Conservation (phyloP, 2,797 vertebrate genomes). For the Psittacula echo region DNA sequence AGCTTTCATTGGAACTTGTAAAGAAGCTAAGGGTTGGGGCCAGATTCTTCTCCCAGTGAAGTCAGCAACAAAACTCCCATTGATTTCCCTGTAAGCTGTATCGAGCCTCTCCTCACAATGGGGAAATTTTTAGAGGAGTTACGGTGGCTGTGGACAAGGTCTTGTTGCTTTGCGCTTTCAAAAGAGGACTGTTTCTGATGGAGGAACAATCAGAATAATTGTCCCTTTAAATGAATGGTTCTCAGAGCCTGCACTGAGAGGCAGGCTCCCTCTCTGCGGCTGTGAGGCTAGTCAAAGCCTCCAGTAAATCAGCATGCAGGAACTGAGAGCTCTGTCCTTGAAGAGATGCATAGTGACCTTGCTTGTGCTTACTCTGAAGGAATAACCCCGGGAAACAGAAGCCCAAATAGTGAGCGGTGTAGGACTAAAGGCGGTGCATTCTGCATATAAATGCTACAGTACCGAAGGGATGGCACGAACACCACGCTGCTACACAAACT, state of each 20-base stretch:
- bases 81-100: not conserved
- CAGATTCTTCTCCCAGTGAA: not conserved
- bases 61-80: not conserved
- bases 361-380: constrained; percentile 70
- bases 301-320: constrained; percentile 71
- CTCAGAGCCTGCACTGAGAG: constrained; percentile 23
- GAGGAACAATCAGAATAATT: constrained; percentile 34
- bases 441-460: constrained; percentile 22
- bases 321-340: constrained; percentile 74
- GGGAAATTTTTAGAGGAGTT: not conserved
- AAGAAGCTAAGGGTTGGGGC: not conserved
- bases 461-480: not conserved
- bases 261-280: constrained; percentile 36
- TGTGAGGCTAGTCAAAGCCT: constrained; percentile 40
- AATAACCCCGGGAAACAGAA: constrained; percentile 19
- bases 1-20: not conserved
- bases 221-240: constrained; percentile 46
- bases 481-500: not conserved
- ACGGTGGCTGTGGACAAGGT: constrained; percentile 2
- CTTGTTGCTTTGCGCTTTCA: constrained; percentile 22
- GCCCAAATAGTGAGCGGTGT: not conserved
- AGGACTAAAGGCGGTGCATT: constrained; percentile 50
- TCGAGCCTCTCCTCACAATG: not conserved
- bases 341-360: constrained; percentile 85
- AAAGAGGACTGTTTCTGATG: not conserved